Base-by-base conservation (phyloP, 30 jellyfish, hydroid and myxozoan genomes). In the Hydractinia echinata region DNA sequence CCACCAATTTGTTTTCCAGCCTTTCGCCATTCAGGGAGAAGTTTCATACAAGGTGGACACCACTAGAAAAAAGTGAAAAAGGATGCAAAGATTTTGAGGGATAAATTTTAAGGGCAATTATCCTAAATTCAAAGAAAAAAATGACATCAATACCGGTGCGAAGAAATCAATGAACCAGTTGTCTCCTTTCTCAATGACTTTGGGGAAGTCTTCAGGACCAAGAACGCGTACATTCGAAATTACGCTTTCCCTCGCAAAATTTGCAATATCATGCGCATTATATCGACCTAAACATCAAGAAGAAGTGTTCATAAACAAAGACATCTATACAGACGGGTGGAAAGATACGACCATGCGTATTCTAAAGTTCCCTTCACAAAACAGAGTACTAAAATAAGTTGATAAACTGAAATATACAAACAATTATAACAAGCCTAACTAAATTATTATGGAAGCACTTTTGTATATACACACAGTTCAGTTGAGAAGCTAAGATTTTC, bases 31-130 rank as follows among this genome's bases (percentile, higher is more conserved):
- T 91, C 98, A 4, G 98, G 98, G 11, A 91, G 89, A 71, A 91
- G 21, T 68, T 91, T 91, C 98, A 91, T 91, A 73, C 98, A 91
- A 11, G 98, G 98, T 19, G 98, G 98, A 82, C 98, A 91, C 98
- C 98, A 91, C 95, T 85, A 81, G 30, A 64, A 64, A 64, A 13
- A 64, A 44, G 1, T 0, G 44, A 2, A 30, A 30, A 30, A 30
- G 44, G 44, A 2, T 30, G 44, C 44, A 30, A 30, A 30, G 44
- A 30, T 30, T 30, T 1, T 30, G 44, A 30, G 44, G 44, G 44
- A 30, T 30, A 30, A 30, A 30, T 30, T 30, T 30, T 30, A 30
- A 30, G 44, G 44, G 44, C 44, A 30, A 30, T 30, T 0, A 30
- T 30, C 44, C 44, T 30, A 6, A 6, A n/a, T 51, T 7, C 1